A percentile compares a stretch with the other conserved stretches of the same genome.
Evolutionary conservation across 2,113 vertebrate genomes (phyloP).

Genomic region (Nesogale talazaci): DNA sequence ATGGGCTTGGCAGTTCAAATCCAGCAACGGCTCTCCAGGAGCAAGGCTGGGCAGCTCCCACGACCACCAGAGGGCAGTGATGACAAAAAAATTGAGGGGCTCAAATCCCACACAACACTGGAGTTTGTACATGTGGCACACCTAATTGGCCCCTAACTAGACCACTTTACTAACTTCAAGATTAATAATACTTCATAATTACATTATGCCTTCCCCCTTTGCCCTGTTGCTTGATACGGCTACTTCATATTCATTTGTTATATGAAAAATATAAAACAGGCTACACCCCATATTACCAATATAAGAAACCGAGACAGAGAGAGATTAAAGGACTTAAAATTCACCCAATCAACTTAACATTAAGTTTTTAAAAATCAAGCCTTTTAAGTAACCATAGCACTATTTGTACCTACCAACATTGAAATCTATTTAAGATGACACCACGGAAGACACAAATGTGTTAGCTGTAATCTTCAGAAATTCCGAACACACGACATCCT

Average conservation of each 20-base stretch:
- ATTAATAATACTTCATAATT: conserved; percentile 41
- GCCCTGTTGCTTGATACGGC: neutral
- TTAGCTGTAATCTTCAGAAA: conserved; percentile 47
- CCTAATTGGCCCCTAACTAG: conserved; percentile 5
- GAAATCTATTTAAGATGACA: neutral
- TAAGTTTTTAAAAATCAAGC: too few species aligned
- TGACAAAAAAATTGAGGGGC: too few species aligned
- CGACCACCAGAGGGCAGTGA: too few species aligned
- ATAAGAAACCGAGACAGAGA: conserved; percentile 26
- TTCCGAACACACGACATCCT: conserved; percentile 9
- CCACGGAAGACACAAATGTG: conserved; percentile 10
- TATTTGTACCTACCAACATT: conserved; percentile 3
- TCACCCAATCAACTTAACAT: conserved; percentile 8
- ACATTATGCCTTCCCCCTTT: neutral
- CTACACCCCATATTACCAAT: neutral
- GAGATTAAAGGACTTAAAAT: conserved; percentile 5
- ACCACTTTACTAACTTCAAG: neutral
- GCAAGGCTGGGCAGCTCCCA: too few species aligned
- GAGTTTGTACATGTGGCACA: conserved; percentile 16
- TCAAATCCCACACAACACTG: neutral
- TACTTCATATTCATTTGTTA: neutral
- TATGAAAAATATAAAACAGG: neutral
- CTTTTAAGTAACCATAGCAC: conserved; percentile 2
- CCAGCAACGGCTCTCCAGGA: too few species aligned
- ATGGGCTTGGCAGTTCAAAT: too few species aligned